A percentile compares a stretch with the other conserved stretches of the same genome.
These are phyloP conservation scores for Dendrolimus kikuchii DNA, from an alignment of 1,140 invertebrate genomes.

Conservation along the genomic window DNA sequence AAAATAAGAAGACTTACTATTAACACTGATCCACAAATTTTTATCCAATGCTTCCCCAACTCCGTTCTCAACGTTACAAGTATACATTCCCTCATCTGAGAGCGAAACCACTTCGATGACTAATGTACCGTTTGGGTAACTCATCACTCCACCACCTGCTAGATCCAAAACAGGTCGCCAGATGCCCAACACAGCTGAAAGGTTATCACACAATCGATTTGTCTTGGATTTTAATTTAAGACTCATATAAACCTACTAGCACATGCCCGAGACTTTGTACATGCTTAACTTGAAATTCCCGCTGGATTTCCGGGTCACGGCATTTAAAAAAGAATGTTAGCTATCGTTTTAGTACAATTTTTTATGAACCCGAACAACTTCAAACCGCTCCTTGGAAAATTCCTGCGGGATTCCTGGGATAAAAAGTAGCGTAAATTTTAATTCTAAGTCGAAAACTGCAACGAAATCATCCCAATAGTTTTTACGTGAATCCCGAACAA, in stretches of 20 bases:
- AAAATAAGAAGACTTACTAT: constrained; percentile 75
- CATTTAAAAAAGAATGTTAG: too few species aligned
- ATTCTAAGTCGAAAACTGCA: too few species aligned
- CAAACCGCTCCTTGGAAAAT: too few species aligned
- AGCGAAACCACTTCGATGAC: constrained; percentile 79
- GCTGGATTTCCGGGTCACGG: too few species aligned
- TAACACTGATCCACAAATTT: constrained; percentile 84
- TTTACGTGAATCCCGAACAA: too few species aligned
- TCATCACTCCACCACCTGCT: constrained; percentile 73
- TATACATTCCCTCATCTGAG: constrained; percentile 86
- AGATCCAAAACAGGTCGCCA: constrained; percentile 72
- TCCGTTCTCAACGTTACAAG: constrained; percentile 90
- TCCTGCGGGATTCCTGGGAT: too few species aligned
- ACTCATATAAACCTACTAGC: neutral
- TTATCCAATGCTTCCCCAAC: constrained; percentile 86
- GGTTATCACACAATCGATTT: constrained; percentile 1
- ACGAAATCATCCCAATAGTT: too few species aligned
- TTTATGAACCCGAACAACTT: too few species aligned
- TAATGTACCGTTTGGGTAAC: constrained; percentile 77
- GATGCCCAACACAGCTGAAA: constrained; percentile 51
- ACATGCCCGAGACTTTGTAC: too few species aligned
- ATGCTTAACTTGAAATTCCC: too few species aligned
- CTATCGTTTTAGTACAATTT: too few species aligned
- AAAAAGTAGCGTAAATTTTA: too few species aligned
- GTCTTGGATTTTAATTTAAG: constrained; percentile 2